Conservation (phyloP, 30 jellyfish, hydroid and myxozoan genomes). For the Phacellophora camtschatica region DNA sequence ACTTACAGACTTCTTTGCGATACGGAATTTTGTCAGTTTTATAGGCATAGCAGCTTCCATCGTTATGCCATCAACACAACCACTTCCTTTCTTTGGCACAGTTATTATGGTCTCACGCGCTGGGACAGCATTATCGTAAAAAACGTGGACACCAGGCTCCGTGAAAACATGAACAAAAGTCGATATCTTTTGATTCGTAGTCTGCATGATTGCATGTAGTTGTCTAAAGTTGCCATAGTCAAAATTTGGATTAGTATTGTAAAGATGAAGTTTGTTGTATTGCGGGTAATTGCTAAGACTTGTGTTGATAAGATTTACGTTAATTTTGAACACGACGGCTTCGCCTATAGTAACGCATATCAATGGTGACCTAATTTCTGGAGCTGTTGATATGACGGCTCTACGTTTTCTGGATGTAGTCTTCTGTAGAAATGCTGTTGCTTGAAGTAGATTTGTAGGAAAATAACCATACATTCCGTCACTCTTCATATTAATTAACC, state of each 20-base stretch:
- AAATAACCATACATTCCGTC: slow-evolving; percentile 78
- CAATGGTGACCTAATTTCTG: slow-evolving; percentile 83
- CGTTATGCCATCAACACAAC: slow-evolving; percentile 69
- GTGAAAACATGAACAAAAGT: slow-evolving; percentile 83
- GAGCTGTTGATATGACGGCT: slow-evolving; percentile 48
- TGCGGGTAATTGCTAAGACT: slow-evolving; percentile 86
- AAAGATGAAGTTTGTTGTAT: slow-evolving; percentile 83
- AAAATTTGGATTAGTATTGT: slow-evolving; percentile 85
- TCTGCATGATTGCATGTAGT: slow-evolving; percentile 73
- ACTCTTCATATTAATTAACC: slow-evolving; percentile 15
- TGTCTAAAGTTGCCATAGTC: slow-evolving; percentile 96
- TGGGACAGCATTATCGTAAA: slow-evolving; percentile 83
- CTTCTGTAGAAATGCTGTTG: neutral
- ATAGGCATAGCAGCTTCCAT: slow-evolving; percentile 79
- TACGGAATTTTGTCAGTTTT: slow-evolving; percentile 26
- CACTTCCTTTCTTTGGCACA: slow-evolving; percentile 85
- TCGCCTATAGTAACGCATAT: slow-evolving; percentile 78
- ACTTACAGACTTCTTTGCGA: slow-evolving; percentile 52
- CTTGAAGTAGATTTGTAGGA: slow-evolving; percentile 41
- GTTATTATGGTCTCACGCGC: slow-evolving; percentile 86
- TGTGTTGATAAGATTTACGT: slow-evolving; percentile 62
- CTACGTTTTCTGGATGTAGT: slow-evolving; percentile 63
- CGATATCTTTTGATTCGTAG: slow-evolving; percentile 74
- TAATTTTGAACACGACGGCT: slow-evolving; percentile 76
- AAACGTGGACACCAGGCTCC: slow-evolving; percentile 92